Evolutionary conservation across 2,113 vertebrate species (phyloP), one percentile per base, ranked within the genome.

Genomic region (Dendrocopos noguchii): DNA sequence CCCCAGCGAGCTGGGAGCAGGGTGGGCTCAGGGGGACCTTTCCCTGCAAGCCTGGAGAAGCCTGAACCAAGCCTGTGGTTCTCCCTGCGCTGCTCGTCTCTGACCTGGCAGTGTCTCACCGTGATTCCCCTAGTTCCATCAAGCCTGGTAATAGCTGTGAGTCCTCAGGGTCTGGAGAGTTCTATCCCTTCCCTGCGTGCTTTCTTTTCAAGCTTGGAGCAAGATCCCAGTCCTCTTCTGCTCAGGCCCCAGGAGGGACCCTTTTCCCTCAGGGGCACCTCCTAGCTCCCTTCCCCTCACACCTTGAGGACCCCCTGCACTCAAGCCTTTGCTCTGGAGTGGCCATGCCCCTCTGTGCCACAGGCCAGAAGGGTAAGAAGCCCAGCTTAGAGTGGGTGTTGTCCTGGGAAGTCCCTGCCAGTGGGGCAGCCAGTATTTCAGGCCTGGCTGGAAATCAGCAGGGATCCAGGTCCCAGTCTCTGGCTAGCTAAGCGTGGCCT

Each of bases 121-220:
- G 4, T 14, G 22, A 25, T 46, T 33, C 7, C 14, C 5, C 12
- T 21, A 39, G 24, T 63, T 44, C 21, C 10, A 8, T n/a, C 25
- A n/a, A 44, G 25, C n/a, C 15, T 1, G 0, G 7, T 25, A 24
- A 8, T 2, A 6, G 13, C 46, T 47, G 15, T 8, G 33, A 34
- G 33, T 42, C 3, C 12, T 42, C 24, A 31, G n/a, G n/a, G 11
- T 42, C 55, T 63, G 46, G 39, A 28, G 17, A 7, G 21, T 25
- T 42, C 21, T 56, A 6, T 28, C 4, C 19, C 6, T 4, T 4
- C 7, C 12, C 7, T 0, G 0, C 10, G 25, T 0, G 2, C 8
- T 24, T 33, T 6, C 19, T 6, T 73, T 61, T 29, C 15, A 18
- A 19, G 12, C 59, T 2, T 12, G 27, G 12, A 19, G 31, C 29